Base-by-base conservation (phyloP, 2,797 vertebrate genomes). In the Helarctos malayanus region DNA sequence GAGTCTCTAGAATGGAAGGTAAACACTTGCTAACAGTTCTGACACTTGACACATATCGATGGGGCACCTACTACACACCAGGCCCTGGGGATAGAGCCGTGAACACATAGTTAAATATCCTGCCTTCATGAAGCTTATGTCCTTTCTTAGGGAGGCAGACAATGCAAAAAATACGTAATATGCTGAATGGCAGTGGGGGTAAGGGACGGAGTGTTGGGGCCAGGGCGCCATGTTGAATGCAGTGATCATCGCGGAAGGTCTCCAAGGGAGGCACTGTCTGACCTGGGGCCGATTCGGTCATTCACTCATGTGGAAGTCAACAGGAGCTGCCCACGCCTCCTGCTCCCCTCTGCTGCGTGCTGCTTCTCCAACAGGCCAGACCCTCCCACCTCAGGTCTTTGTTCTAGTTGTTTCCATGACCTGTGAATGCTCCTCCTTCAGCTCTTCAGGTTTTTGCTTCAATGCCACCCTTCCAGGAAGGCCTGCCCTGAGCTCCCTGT, bases 41-140 rank as follows among this genome's bases (percentile, higher is more conserved):
- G 79, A 93, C 49, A 18, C 13, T 12, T 2, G 38, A 38, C 81
- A 18, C 27, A 0, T 0, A 23, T 7, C 0, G 0, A 25, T 27
- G 54, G 45, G 6, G 12, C 7, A 12, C 32, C 69, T 56, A 7
- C 52, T 21, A 3, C 18, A 7, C 3, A 8, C 45, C 52, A 25
- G 63, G 49, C 19, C 78, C 52, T 71, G 5, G 47, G 27, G 10
- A n/a, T 21, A 7, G 57, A 56, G 49, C 76, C 15, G 41, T 5
- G 71, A 11, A 78, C 71, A 49, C 38, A 16, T 0, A 25, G 23
- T 63, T 11, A 8, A 45, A 3, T 21, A 45, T 27, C 52, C 56
- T 25, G 79, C 29, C 91, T 89, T 79, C 57, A 0, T 0, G 29
- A 71, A 83, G 25, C 56, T 68, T 35, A 1, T 1, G 2, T 47